Percentiles rank a stretch among this genome's conserved stretches.
Conservation (phyloP, 2,888 invertebrate genomes). For the Cephus sareptanus region DNA sequence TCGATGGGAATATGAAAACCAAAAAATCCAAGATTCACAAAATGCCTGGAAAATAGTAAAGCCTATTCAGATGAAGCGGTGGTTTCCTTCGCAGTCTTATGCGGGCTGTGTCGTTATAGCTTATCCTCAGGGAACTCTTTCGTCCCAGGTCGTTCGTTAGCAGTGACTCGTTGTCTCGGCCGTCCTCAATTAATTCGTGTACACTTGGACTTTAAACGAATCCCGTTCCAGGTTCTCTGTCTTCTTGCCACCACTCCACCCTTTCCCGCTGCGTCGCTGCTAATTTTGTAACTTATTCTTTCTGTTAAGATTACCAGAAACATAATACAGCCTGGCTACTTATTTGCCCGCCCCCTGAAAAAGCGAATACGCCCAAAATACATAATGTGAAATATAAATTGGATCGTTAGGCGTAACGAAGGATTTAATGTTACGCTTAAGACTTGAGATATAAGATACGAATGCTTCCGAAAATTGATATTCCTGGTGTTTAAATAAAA, state of each 20-base stretch:
- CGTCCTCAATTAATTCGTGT: constrained; percentile 23
- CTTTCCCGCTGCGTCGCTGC: background rate
- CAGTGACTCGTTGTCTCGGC: constrained; percentile 23
- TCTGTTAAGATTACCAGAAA: background rate
- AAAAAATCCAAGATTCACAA: background rate
- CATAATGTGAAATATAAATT: constrained; percentile 1
- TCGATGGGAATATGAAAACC: background rate
- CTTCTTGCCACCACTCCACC: background rate
- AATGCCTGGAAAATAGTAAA: background rate
- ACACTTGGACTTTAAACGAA: constrained; percentile 24
- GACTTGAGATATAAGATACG: background rate
- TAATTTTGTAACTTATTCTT: constrained; percentile 18
- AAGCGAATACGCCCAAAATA: background rate
- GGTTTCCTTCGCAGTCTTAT: background rate
- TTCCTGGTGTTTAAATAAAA: background rate
- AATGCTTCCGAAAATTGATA: background rate
- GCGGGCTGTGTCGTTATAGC: background rate
- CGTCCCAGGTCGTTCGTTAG: constrained; percentile 23
- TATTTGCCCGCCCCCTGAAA: background rate
- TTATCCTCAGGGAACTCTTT: constrained; percentile 12
- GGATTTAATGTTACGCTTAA: background rate
- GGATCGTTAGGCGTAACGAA: background rate
- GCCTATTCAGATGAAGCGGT: background rate
- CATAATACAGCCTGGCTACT: background rate
- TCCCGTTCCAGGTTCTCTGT: constrained; percentile 10